Percentiles rank a stretch among this genome's conserved stretches.
Evolutionary conservation across 2,113 vertebrate genomes (phyloP).

Genomic region (Saccopteryx bilineata): DNA sequence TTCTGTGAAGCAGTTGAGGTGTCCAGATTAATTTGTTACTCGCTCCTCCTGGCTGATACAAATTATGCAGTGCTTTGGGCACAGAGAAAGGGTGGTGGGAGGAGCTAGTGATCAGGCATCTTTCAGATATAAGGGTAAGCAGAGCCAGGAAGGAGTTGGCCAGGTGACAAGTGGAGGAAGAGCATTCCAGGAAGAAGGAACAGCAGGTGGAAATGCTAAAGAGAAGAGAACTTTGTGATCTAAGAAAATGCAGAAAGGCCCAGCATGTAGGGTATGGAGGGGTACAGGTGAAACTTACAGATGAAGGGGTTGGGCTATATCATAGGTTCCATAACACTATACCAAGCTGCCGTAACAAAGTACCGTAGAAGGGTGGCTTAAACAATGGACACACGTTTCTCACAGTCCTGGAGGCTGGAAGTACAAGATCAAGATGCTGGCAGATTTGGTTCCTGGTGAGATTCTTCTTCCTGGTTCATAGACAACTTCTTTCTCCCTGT

Average conservation of each 20-base stretch:
- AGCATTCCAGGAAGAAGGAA: background rate
- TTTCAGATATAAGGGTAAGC: background rate
- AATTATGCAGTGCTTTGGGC: background rate
- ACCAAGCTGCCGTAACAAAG: too few relatives aligned
- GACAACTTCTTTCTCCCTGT: background rate
- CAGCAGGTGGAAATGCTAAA: background rate
- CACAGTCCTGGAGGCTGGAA: background rate
- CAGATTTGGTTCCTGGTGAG: background rate
- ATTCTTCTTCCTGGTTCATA: background rate
- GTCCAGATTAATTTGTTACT: background rate
- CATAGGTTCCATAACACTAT: background rate
- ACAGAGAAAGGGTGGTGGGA: accelerated
- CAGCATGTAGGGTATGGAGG: too few relatives aligned
- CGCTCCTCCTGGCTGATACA: background rate
- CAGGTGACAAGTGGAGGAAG: background rate
- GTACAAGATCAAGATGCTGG: background rate
- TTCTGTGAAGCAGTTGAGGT: background rate
- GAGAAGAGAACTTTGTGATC: too few relatives aligned
- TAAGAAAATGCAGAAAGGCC: accelerated
- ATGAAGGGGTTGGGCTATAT: background rate
- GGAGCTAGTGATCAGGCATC: too few relatives aligned
- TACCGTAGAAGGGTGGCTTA: background rate
- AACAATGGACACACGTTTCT: background rate
- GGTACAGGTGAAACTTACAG: background rate
- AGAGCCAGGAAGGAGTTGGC: background rate